Evolutionary conservation across 2,113 vertebrate species (phyloP), one percentile per base, ranked within the genome.

Genomic region (Cryptotis parvus): DNA sequence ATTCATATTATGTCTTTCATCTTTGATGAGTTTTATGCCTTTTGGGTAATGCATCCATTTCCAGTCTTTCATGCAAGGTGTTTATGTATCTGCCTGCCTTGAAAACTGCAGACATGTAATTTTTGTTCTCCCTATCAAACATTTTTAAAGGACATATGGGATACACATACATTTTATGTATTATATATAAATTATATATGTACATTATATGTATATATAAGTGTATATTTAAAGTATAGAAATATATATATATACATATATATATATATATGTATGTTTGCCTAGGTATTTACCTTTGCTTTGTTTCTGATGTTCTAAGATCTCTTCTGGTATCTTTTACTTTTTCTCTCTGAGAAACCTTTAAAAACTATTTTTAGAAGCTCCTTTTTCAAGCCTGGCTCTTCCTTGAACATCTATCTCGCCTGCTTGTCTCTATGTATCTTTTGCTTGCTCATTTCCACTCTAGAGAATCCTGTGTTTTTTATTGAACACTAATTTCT

Each of bases 71-170:
- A 49, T 41, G 35, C 26, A 74, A 37, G 4, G 12, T 43, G 35
- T 69, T 82, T 74, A 81, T 52, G n/a, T 70, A 77, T 83, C 10
- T 55, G 2, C 22, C 12, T 41, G 84, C 29, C 72, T 5, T 80
- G n/a, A 86, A 82, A 86, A 58, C 52, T 39, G 22, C 10, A 72
- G 52, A 73, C 4, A 63, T 72, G 68, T 1, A 33, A 29, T 35
- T 84, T 86, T 87, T 87, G n/a, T 75, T 72, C 78, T 52, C 39
- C 55, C 22, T 24, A 58, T 58, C 18, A 22, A 58, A 27, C 15
- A 4, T 92, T 72, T 91, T 90, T 27, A 76, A 83, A 75, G 80
- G 91, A 76, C 39, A 85, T 81, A 83, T 74, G 22, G 31, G 20
- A 15, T 65, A 18, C 80, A 37, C 73, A 58, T 49, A 49, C 10